Evolutionary conservation across 2,797 vertebrate genomes (phyloP), one percentile per base, ranked within the genome.

Genomic region (Momotus momota): DNA sequence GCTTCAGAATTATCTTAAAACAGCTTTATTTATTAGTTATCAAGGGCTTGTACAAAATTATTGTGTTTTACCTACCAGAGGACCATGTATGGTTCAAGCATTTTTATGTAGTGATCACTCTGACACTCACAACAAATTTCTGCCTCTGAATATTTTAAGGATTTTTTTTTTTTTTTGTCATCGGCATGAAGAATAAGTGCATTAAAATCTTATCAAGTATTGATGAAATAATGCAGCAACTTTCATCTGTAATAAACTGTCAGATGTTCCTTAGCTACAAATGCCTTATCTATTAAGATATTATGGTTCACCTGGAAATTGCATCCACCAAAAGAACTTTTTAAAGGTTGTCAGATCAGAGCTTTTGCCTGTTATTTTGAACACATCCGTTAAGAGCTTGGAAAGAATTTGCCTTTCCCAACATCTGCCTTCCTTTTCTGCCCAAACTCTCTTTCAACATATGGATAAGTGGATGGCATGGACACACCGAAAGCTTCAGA

Each of bases 1-100:
- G 35, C 40, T 69, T 83, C 70, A 75, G 35, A 84, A 70, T 90
- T 77, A 79, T 41, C 80, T 81, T 58, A 72, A 88, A 94, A 95
- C 55, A 73, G 20, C n/a, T 86, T 85, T 88, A 58, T 81, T 93
- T 95, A 46, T 75, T 79, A 82, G 9, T 22, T 80, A 57, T 45
- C 31, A 72, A 46, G 16, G 8, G 4, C 66, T 75, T 66, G 7
- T 5, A 52, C n/a, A 19, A 40, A 81, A 41, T 64, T 72, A 52
- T 27, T 85, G 21, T 46, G 27, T 51, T 91, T 91, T 62, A 73
- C 41, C 40, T 75, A 22, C 11, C 48, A 62, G 43, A 88, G 35
- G 15, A 69, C 15, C 14, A 27, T 22, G 45, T 23, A 27, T 9
- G 33, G 25, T 60, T 86, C 81, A 83, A 84, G 33, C 6, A 69